Percentiles rank a stretch among this genome's conserved stretches.
phyloP scores from a whole-genome alignment of 2,888 invertebrate species.

The Drosophila pseudotalamancana region DNA sequence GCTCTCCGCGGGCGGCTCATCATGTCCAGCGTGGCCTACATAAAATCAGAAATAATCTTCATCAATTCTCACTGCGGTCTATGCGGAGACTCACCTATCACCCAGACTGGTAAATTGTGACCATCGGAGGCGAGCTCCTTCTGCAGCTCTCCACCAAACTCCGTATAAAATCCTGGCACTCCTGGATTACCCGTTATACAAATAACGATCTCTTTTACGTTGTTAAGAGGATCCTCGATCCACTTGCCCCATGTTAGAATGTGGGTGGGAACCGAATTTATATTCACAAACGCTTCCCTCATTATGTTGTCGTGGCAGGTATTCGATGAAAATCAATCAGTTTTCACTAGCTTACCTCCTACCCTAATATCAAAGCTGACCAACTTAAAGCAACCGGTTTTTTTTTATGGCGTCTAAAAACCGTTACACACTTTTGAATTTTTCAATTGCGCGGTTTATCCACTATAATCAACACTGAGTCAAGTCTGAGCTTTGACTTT shows the following conservation, averaged over 20 bases:
- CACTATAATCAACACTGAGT: constrained; percentile 14
- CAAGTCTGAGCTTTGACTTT: constrained; percentile 11
- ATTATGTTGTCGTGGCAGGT: constrained; percentile 65
- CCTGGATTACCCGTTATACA: constrained; percentile 96
- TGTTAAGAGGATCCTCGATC: constrained; percentile 87
- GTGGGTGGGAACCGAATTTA: constrained; percentile 90
- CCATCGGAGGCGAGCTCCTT: constrained; percentile 84
- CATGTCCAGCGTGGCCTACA: constrained; percentile 91
- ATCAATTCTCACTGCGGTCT: too few relatives aligned
- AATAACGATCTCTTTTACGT: constrained; percentile 87
- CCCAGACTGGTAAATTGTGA: constrained; percentile 89
- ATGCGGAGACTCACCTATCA: constrained; percentile 86
- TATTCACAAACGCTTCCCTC: constrained; percentile 84
- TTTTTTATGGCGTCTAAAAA: constrained; percentile 21
- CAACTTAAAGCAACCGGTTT: constrained; percentile 63
- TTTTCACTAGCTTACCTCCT: constrained; percentile 15
- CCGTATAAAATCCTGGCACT: constrained; percentile 90
- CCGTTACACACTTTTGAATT: constrained; percentile 39
- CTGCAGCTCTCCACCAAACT: constrained; percentile 89
- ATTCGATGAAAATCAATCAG: constrained; percentile 38
- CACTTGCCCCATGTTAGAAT: constrained; percentile 90
- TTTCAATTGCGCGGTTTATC: constrained; percentile 47
- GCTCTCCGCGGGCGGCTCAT: constrained; percentile 86
- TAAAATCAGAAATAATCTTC: background rate
- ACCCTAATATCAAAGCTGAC: background rate